Percentiles rank a stretch among this genome's conserved stretches.
phyloP scores from a whole-genome alignment of 2,888 invertebrate species.

The Dryococelus australis region DNA sequence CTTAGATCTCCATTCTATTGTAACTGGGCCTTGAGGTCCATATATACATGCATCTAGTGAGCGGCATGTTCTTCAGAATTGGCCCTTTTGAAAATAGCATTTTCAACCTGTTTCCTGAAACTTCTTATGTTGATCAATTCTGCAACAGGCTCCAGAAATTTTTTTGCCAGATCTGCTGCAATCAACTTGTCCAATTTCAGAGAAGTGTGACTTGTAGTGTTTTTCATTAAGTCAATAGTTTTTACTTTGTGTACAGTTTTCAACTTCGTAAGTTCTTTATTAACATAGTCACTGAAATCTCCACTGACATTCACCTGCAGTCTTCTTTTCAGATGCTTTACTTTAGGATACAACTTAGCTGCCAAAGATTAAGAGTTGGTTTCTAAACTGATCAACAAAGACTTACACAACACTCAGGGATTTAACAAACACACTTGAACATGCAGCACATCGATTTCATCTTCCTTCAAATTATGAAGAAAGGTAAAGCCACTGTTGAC shows the following conservation, averaged over 20 bases:
- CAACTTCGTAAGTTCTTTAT: background rate
- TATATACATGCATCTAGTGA: background rate
- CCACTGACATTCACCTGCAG: too few species aligned
- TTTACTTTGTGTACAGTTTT: background rate
- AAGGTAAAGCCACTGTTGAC: background rate
- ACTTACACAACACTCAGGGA: background rate
- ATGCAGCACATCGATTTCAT: background rate
- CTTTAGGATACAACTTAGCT: too few species aligned
- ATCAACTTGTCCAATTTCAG: too few species aligned
- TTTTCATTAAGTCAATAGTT: background rate
- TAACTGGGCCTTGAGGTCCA: background rate
- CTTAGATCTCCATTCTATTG: background rate
- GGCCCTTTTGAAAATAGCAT: background rate
- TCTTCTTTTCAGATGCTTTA: conserved; percentile 16
- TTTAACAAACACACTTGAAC: background rate
- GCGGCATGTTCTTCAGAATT: background rate
- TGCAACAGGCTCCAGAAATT: conserved; percentile 6
- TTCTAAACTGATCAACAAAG: background rate
- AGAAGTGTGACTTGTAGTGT: too few species aligned
- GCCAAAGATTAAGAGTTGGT: too few species aligned
- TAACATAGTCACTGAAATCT: background rate
- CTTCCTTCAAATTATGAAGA: background rate
- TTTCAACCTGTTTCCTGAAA: background rate
- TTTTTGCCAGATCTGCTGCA: too few species aligned
- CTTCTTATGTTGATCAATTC: background rate